Base-by-base conservation (phyloP, 2,113 vertebrate genomes). In the Ivindomyrus marchei region DNA sequence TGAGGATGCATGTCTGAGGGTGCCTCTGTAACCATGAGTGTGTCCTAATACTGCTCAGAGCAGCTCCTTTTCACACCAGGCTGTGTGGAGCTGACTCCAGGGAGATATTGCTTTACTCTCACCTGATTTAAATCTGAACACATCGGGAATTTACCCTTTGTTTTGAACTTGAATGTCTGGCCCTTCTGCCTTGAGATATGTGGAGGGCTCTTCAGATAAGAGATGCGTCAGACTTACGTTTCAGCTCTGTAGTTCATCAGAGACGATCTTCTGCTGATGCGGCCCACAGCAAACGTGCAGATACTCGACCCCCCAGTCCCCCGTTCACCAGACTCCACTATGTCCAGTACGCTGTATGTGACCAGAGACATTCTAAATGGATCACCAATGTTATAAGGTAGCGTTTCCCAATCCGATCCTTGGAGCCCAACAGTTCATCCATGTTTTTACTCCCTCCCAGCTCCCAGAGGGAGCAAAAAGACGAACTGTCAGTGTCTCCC, bases 91-190 rank as follows among this genome's bases (percentile, higher is more conserved):
- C 90, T 62, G 58, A 10, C 74, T 87, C 92, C 36, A 17, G 77
- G 46, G 89, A 89, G 87, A 90, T 89, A 90, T 88, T 83, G 46
- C 85, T 90, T 92, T 90, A 86, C 80, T 84, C 89, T 90, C 49
- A 36, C 84, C 58, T 50, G 77, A 56, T 15, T 56, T 92, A 93
- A 92, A 90, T 90, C 80, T 91, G 84, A 91, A 91, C 89, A 89
- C 87, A 89, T 90, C 90, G 91, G 84, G 88, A 91, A 90, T 89
- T 90, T 87, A 52, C 53, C 91, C 91, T 94, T 92, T 92, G 85
- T 93, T 91, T 89, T 90, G 42, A 93, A 89, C 90, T 90, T 87
- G 66, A 36, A 66, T 31, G 85, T 83, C 83, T 85, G 58, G 86
- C 88, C 84, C 85, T 85, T 58, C 83, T 90, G 88, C 70, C 56